Percentiles rank a stretch among this genome's conserved stretches.
phyloP scores from a whole-genome alignment of 2,888 invertebrate species.

The Drosophila mayaguana region DNA sequence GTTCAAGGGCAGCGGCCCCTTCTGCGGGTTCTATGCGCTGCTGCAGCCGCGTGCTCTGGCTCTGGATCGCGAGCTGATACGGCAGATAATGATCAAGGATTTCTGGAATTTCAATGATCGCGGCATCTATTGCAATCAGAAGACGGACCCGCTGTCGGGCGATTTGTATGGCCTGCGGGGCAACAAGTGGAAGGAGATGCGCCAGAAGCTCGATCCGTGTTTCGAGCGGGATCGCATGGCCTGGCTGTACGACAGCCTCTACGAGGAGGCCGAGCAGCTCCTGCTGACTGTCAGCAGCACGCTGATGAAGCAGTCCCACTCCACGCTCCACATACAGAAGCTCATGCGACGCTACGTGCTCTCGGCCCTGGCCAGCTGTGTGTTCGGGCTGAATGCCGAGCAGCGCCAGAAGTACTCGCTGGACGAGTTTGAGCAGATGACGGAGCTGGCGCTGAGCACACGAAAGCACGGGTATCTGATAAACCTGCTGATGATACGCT shows the following conservation, averaged over 20 bases:
- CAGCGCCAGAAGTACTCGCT: constrained; percentile 67
- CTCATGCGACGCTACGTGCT: constrained; percentile 77
- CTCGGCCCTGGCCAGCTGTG: constrained; percentile 72
- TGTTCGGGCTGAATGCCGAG: constrained; percentile 71
- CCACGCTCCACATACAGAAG: constrained; percentile 70
- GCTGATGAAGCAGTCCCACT: constrained; percentile 69
- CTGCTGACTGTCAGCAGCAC: constrained; percentile 59
- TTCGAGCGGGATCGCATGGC: constrained; percentile 82
- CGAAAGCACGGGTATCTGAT: constrained; percentile 69
- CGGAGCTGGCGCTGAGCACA: constrained; percentile 71
- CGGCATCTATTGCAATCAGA: constrained; percentile 82
- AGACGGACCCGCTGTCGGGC: constrained; percentile 84
- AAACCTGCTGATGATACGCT: constrained; percentile 71
- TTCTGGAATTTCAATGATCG: constrained; percentile 84
- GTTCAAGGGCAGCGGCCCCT: constrained; percentile 80
- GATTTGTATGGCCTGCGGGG: constrained; percentile 85
- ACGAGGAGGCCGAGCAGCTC: constrained; percentile 64
- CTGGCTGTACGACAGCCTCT: constrained; percentile 71
- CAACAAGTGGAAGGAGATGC: constrained; percentile 84
- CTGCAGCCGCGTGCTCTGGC: constrained; percentile 78
- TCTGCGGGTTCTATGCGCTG: constrained; percentile 82
- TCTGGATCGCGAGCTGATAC: constrained; percentile 82
- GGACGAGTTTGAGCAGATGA: constrained; percentile 79
- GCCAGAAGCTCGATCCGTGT: constrained; percentile 83
- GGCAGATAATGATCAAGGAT: constrained; percentile 83